A percentile compares a stretch with the other conserved stretches of the same genome.
These are phyloP conservation scores for Martes flavigula DNA, from an alignment of 2,797 vertebrate genomes.

Conservation along the genomic window DNA sequence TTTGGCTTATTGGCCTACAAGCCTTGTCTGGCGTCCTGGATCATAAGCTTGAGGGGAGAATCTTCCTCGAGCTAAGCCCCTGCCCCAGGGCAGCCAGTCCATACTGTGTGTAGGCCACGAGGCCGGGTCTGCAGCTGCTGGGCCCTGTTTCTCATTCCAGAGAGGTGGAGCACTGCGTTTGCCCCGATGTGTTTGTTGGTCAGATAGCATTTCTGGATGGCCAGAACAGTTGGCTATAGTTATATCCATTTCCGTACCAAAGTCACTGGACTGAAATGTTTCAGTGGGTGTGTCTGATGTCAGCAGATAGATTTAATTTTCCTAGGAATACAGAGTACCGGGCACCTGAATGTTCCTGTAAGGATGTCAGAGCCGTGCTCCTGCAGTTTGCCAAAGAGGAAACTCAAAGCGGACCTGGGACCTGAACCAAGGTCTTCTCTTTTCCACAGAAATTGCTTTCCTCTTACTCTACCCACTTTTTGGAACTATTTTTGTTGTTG, in stretches of 20 bases:
- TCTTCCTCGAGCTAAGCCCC: not conserved
- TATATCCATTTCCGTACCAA: not conserved
- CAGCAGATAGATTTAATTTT: not conserved
- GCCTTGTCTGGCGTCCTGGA: not conserved
- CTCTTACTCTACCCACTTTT: not conserved
- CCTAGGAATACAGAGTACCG: not conserved
- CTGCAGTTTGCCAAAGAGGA: not conserved
- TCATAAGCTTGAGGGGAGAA: not conserved
- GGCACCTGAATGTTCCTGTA: not conserved
- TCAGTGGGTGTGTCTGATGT: not conserved
- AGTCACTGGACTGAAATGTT: not conserved
- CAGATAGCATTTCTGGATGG: not conserved
- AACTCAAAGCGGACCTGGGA: not conserved
- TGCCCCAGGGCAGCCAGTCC: fast-evolving
- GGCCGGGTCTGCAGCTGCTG: not conserved
- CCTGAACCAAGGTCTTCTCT: not conserved
- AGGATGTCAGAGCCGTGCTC: not conserved
- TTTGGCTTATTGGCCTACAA: not conserved
- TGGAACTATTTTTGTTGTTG: not conserved
- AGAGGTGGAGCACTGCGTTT: not conserved
- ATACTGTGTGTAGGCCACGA: not conserved
- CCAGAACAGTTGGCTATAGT: not conserved
- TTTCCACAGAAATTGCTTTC: constrained; percentile 13
- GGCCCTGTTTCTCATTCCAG: not conserved
- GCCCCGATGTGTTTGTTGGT: not conserved